phyloP scores from a whole-genome alignment of 2,888 invertebrate genomes.

The Automeris io region DNA sequence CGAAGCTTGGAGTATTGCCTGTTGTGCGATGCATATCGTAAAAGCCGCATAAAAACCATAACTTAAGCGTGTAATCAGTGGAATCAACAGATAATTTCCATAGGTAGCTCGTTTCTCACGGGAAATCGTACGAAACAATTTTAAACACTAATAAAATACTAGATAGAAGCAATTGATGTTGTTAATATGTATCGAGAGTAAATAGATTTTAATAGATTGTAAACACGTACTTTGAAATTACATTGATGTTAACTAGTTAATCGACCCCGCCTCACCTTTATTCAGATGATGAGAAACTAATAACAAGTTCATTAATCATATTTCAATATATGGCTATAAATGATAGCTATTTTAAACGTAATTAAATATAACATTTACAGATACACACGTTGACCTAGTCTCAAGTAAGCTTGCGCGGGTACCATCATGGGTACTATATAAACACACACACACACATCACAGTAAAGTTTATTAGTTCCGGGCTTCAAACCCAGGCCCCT shows the following conservation, averaged over 20 bases:
- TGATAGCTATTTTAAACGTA: not conserved
- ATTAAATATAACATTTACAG: too few relatives aligned
- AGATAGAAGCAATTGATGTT: slow-evolving; percentile 17
- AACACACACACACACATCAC: too few relatives aligned
- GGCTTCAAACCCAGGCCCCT: too few relatives aligned
- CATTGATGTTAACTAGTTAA: not conserved
- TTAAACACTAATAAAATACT: slow-evolving; percentile 21
- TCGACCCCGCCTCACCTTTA: not conserved
- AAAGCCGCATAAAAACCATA: slow-evolving; percentile 16
- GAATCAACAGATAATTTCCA: slow-evolving; percentile 21
- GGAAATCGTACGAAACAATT: slow-evolving; percentile 21
- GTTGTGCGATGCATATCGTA: not conserved
- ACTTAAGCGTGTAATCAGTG: slow-evolving; percentile 13
- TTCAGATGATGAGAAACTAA: not conserved
- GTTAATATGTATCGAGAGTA: slow-evolving; percentile 19
- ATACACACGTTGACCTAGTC: too few relatives aligned
- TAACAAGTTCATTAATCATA: too few relatives aligned
- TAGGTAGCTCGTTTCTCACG: slow-evolving; percentile 24
- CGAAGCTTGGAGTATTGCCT: slow-evolving; percentile 1
- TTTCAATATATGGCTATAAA: too few relatives aligned
- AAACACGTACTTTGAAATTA: not conserved
- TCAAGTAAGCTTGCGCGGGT: too few relatives aligned
- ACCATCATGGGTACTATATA: too few relatives aligned
- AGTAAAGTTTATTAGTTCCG: too few relatives aligned
- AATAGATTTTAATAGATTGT: slow-evolving; percentile 8